phyloP scores from a whole-genome alignment of 2,797 vertebrate genomes.

The Coregonus suidteri region DNA sequence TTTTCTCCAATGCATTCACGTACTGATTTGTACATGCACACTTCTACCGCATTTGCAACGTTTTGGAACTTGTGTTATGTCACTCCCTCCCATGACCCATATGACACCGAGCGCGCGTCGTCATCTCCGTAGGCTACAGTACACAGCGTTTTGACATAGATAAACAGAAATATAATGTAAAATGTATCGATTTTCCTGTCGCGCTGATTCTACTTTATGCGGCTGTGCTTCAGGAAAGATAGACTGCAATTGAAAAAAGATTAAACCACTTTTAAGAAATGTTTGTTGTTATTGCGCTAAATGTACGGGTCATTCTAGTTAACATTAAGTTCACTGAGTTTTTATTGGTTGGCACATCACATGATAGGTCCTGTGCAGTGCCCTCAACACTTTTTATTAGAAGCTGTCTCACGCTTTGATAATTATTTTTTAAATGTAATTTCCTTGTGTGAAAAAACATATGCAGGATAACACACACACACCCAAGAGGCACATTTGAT shows the following conservation, averaged over 20 bases:
- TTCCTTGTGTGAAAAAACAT: neutral
- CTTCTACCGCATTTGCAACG: neutral
- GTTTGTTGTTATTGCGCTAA: neutral
- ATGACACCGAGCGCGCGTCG: neutral
- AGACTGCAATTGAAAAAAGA: neutral
- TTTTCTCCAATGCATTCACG: neutral
- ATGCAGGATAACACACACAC: neutral
- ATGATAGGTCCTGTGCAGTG: neutral
- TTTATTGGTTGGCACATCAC: neutral
- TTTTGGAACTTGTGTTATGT: constrained; percentile 9
- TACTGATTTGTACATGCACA: neutral
- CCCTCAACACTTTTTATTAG: neutral
- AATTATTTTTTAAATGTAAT: neutral
- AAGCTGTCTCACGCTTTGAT: neutral
- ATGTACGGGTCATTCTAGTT: neutral
- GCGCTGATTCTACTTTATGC: neutral
- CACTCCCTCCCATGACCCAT: neutral
- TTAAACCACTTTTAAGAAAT: neutral
- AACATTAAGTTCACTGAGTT: neutral
- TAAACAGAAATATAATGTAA: neutral
- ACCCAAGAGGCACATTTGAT: too few relatives aligned
- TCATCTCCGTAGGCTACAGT: neutral
- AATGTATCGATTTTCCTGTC: neutral
- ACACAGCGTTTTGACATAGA: neutral
- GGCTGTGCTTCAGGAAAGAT: neutral